Conservation (phyloP, 2,888 invertebrate genomes). For the Sesamia inferens region DNA sequence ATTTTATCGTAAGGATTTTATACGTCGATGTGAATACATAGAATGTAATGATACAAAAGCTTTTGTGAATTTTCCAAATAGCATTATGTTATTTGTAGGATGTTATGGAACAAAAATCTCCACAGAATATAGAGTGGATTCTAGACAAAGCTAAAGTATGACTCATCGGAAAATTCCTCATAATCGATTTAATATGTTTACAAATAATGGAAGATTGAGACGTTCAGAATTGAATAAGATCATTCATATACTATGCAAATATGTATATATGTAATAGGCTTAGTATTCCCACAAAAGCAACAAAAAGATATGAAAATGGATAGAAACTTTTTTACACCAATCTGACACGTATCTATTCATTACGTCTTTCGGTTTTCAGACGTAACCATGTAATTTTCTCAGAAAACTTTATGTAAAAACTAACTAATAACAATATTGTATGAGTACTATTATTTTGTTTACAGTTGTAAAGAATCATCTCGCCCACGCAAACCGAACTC, state of each 20-base stretch:
- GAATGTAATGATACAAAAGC: slow-evolving; percentile 5
- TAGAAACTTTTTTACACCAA: background rate
- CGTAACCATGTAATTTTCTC: slow-evolving; percentile 13
- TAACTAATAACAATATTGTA: background rate
- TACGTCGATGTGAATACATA: slow-evolving; percentile 20
- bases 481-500: slow-evolving; percentile 37
- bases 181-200: slow-evolving; percentile 53
- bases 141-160: slow-evolving; percentile 33
- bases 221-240: slow-evolving; percentile 16
- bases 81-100: slow-evolving; percentile 1
- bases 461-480: slow-evolving; percentile 60
- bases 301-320: background rate
- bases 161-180: slow-evolving; percentile 51
- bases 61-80: background rate
- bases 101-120: slow-evolving; percentile 20
- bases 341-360: background rate
- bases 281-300: background rate
- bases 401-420: background rate
- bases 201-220: slow-evolving; percentile 41
- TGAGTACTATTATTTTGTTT: slow-evolving; percentile 45
- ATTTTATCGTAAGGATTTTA: slow-evolving; percentile 40
- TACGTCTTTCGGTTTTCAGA: slow-evolving; percentile 23
- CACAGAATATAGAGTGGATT: slow-evolving; percentile 5
- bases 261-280: background rate
- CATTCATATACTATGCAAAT: slow-evolving; percentile 9